A percentile compares a stretch with the other conserved stretches of the same genome.
These are phyloP conservation scores for Acanthosoma haemorrhoidale DNA, from an alignment of 2,888 invertebrate genomes.

Conservation along the genomic window DNA sequence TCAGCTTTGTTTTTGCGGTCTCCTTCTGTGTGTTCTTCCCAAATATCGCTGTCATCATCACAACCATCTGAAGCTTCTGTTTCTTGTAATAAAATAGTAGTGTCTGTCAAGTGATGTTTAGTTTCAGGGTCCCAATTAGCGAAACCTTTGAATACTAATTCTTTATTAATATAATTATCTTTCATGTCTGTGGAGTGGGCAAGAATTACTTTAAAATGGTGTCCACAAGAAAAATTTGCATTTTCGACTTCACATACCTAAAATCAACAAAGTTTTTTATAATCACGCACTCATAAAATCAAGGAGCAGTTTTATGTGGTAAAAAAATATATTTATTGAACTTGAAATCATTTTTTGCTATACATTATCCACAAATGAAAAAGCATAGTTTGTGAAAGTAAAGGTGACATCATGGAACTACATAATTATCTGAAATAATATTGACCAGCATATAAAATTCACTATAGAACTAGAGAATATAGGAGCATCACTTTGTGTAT, in stretches of 20 bases:
- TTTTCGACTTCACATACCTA: slow-evolving; percentile 8
- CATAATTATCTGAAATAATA: no score
- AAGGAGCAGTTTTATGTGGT: no score
- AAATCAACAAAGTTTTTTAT: background rate
- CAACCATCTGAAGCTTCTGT: background rate
- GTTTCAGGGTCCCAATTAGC: slow-evolving; percentile 17
- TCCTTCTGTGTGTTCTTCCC: background rate
- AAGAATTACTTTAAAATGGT: slow-evolving; percentile 4
- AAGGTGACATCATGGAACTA: no score
- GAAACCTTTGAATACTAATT: slow-evolving; percentile 2
- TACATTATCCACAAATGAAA: no score
- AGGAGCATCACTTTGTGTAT: no score
- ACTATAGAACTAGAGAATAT: no score
- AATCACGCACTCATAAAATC: no score
- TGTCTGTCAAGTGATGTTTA: background rate
- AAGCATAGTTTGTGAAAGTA: no score
- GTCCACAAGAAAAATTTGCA: background rate
- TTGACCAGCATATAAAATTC: no score
- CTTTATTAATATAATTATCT: background rate
- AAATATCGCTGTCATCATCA: background rate
- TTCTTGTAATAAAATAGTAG: background rate
- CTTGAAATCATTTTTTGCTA: no score
- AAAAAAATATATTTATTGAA: no score
- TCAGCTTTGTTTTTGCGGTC: background rate
- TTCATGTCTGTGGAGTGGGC: background rate